phyloP scores from a whole-genome alignment of 2,113 vertebrate genomes.

The Neotragus pygmaeus region DNA sequence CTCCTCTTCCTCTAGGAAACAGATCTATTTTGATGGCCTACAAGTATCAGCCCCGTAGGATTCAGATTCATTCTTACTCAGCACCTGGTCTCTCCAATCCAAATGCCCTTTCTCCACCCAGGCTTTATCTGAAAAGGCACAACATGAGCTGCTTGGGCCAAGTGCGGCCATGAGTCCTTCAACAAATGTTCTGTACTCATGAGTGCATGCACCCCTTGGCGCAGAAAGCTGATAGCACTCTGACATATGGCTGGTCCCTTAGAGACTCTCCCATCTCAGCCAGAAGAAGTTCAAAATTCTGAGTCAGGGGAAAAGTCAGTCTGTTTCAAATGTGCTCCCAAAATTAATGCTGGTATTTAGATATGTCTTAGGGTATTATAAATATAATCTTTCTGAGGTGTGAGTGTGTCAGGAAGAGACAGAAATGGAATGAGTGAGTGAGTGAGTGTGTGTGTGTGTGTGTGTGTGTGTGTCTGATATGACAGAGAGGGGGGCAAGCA shows the following conservation, averaged over 20 bases:
- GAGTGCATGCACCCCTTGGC: background rate
- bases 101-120: background rate
- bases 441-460: background rate
- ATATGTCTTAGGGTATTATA: constrained; percentile 9
- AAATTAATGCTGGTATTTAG: constrained; percentile 60
- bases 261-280: background rate
- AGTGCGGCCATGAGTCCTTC: background rate
- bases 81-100: background rate
- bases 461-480: background rate
- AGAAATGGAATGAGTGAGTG: background rate
- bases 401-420: constrained; percentile 39
- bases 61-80: background rate
- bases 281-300: background rate
- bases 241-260: constrained; percentile 3
- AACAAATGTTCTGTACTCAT: background rate
- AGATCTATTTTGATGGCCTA: background rate
- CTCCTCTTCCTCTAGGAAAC: constrained; percentile 10
- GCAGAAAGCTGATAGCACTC: constrained; percentile 25
- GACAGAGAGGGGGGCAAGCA: background rate
- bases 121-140: background rate
- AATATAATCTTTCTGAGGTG: constrained; percentile 55
- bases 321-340: constrained; percentile 23
- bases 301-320: constrained; percentile 58
- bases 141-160: constrained; percentile 19
- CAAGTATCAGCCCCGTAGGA: background rate